Conservation (phyloP, 37 sponge, comb jelly and placozoan genomes). For the Oopsacas minuta region DNA sequence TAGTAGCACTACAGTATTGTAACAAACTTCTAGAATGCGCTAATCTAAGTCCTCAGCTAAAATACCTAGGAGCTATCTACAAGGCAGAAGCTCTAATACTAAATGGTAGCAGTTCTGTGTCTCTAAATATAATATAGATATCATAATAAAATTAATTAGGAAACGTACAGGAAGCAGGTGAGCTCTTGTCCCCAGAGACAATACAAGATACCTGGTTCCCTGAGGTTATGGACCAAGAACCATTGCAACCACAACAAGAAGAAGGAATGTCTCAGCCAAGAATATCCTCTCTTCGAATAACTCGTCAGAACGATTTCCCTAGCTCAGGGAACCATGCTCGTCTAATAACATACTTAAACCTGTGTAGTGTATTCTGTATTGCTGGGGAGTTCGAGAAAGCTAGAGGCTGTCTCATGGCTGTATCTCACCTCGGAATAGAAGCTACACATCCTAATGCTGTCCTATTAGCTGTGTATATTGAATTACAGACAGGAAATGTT, state of each 20-base stretch:
- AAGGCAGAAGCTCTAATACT: constrained; percentile 37
- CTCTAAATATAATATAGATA: background rate
- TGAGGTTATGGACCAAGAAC: background rate
- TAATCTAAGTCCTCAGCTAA: background rate
- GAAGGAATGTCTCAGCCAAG: background rate
- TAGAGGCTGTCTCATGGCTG: constrained; percentile 44
- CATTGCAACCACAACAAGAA: background rate
- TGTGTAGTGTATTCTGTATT: constrained; percentile 47
- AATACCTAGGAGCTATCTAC: constrained; percentile 32
- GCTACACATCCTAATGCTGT: constrained; percentile 49
- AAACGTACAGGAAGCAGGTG: constrained; percentile 16
- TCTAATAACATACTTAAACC: constrained; percentile 45
- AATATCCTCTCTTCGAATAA: background rate
- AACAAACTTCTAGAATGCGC: constrained; percentile 37
- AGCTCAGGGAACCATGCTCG: constrained; percentile 21
- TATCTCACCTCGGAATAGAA: background rate
- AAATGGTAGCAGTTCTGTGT: no score
- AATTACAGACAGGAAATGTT: constrained; percentile 56
- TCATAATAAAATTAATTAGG: background rate
- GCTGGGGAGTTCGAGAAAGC: constrained; percentile 51
- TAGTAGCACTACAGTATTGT: constrained; percentile 58
- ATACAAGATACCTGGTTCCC: background rate
- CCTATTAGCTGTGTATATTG: constrained; percentile 74
- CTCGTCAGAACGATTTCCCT: constrained; percentile 29
- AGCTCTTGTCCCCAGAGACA: background rate